Evolutionary conservation across 2,888 invertebrate genomes (phyloP), one percentile per base, ranked within the genome.

Genomic region (Phyllotreta cruciferae): DNA sequence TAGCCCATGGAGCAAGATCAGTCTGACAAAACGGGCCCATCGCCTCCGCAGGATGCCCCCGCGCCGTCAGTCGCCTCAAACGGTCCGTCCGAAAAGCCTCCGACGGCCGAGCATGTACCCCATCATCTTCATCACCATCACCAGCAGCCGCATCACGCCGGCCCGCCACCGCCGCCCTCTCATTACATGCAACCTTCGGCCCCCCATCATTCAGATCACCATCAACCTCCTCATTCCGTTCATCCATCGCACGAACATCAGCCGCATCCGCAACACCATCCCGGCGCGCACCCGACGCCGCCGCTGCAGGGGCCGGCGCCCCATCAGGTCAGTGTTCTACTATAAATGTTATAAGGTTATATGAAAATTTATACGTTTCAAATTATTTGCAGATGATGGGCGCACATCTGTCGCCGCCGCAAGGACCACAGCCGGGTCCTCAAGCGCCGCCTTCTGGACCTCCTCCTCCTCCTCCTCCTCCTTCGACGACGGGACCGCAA

Each of bases 1-100:
- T 44, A 72, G 72, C 72, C 71, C 2, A 72, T 72, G 72, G 71
- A 71, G 47, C 72, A 70, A 58, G 72, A 71, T 42, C 68, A 57
- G 6, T 60, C 68, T 8, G 64, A 64, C 10, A 66, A 66, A 56
- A 54, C 63, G 24, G 69, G 66, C 9, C 54, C 58, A 44, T 24
- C 58, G 44, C 34, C 66, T 10, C 63, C 55, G 7, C 61, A 60
- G 41, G 45, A 56, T 56, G 37, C 60, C 41, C 47, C 64, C 6
- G 50, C 45, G 9, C 68, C 64, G 8, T 67, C 68, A 10, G 24
- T 24, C 24, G 63, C 63, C 24, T 45, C 68, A 38, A 73, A 65
- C 55, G 71, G 69, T 63, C 60, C 62, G 6, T 54, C 60, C 8
- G 62, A 67, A 64, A 67, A 63, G 61, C 64, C 68, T 66, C 56